Evolutionary conservation across 2,888 invertebrate genomes (phyloP).

Genomic region (Sphaerophoria rueppellii): DNA sequence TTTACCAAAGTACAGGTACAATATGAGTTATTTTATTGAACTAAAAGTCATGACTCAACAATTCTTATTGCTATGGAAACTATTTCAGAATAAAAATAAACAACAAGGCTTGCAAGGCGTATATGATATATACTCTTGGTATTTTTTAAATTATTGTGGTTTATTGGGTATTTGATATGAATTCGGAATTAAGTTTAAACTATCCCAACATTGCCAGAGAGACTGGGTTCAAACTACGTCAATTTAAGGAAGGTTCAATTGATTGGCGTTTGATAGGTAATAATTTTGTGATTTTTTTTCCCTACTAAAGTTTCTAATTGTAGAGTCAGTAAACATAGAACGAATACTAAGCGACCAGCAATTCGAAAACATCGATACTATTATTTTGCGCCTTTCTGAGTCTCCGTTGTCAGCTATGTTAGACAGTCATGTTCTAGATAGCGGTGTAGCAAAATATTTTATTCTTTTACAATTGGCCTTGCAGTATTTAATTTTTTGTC

Average conservation of each 20-base stretch:
- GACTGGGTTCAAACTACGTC: slow-evolving; percentile 79
- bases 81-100: not conserved
- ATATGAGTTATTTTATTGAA: too few species aligned
- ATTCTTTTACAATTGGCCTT: slow-evolving; percentile 80
- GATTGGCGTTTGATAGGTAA: slow-evolving; percentile 81
- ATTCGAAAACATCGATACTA: slow-evolving; percentile 79
- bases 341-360: slow-evolving; percentile 79
- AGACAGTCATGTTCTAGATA: slow-evolving; percentile 80
- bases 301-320: not conserved
- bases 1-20: too few species aligned
- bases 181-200: slow-evolving; percentile 76
- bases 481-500: slow-evolving; percentile 81
- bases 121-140: too few species aligned
- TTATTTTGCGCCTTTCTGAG: slow-evolving; percentile 79
- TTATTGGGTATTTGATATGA: slow-evolving; percentile 22
- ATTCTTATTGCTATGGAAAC: slow-evolving; percentile 36
- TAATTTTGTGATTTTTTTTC: not conserved
- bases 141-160: too few species aligned
- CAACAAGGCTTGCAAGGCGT: too few species aligned
- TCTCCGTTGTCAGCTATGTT: slow-evolving; percentile 79
- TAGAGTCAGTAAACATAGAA: slow-evolving; percentile 80
- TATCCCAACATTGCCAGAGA: slow-evolving; percentile 80
- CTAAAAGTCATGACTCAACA: not conserved
- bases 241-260: slow-evolving; percentile 78
- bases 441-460: slow-evolving; percentile 81